Evolutionary conservation across 2,888 invertebrate species (phyloP), one percentile per base, ranked within the genome.

Genomic region (Orchesellides sinensis): DNA sequence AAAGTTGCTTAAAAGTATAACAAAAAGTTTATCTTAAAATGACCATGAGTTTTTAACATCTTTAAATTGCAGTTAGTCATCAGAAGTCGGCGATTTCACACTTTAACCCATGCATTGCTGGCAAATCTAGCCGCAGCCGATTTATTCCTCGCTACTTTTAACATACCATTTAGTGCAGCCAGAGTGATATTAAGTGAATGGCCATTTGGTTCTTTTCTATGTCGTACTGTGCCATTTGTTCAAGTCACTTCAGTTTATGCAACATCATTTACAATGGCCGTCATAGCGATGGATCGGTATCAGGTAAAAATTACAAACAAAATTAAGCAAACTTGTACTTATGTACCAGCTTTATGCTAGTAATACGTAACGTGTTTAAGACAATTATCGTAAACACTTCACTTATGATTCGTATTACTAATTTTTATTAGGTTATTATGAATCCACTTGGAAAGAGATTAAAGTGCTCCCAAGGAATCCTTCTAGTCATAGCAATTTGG

Each of bases 81-180:
- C 35, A 89, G 90, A 25, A 92, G 91, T 87, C 90, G 91, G 85
- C 89, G 90, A 66, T 91, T 92, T 90, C 92, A 92, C 86, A 91
- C 92, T 0, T 90, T 92, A 54, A 92, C 92, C 0, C 92, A 92
- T 88, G 90, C 92, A 19, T 92, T 92, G 88, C 91, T 92, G 79
- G 91, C 91, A 19, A 92, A 92, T 87, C 89, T 92, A 81, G 92
- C 92, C 1, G 89, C 91, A 3, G 91, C 92, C 0, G 89, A 89
- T 79, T 83, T 89, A 5, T 77, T 89, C 17, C 89, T 90, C 88
- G 89, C 89, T 0, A 88, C 89, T 12, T 88, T 91, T 54, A 91
- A 91, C 84, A 90, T 91, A 25, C 91, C 91, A 0, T 90, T 91
- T 84, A 91, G 90, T 85, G 89, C 91, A 12, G 89, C 89, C 0